Percentiles rank a stretch among this genome's conserved stretches.
phyloP scores from a whole-genome alignment of 2,797 vertebrate genomes.

The Sylvia borin region DNA sequence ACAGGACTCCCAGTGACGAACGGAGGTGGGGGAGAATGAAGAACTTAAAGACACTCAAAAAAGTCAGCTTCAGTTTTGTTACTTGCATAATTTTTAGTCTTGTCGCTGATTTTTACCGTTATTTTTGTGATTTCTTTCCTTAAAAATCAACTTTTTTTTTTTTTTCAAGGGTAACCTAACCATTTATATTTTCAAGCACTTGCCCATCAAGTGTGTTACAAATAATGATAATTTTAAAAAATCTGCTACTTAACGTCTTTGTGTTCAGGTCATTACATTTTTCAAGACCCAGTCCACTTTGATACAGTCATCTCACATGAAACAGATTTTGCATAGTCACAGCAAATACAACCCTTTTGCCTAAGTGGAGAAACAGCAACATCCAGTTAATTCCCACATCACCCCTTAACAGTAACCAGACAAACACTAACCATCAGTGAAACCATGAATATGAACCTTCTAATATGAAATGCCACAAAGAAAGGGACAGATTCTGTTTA shows the following conservation, averaged over 20 bases:
- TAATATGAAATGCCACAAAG: not conserved
- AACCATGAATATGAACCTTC: not conserved
- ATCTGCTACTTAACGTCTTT: not conserved
- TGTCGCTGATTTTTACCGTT: not conserved
- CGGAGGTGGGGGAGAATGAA: accelerated
- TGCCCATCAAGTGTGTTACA: not conserved
- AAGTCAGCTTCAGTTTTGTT: not conserved
- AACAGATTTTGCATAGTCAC: not conserved
- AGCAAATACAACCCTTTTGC: not conserved
- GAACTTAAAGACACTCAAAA: not conserved
- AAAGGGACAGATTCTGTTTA: not conserved
- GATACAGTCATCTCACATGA: not conserved
- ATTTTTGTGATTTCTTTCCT: not conserved
- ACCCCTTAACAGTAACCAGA: not conserved
- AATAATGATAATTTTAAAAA: not conserved
- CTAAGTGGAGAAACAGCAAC: not conserved
- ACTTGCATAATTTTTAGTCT: not conserved
- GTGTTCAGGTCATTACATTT: not conserved
- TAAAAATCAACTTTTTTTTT: not conserved
- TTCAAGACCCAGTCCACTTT: not conserved
- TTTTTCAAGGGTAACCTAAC: not conserved
- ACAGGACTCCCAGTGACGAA: not conserved
- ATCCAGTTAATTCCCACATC: not conserved
- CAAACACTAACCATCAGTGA: not conserved
- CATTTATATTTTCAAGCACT: not conserved